Percentiles rank a stretch among this genome's conserved stretches.
Conservation (phyloP, 2,113 vertebrate species). For the Trichomycterus rosablanca region DNA sequence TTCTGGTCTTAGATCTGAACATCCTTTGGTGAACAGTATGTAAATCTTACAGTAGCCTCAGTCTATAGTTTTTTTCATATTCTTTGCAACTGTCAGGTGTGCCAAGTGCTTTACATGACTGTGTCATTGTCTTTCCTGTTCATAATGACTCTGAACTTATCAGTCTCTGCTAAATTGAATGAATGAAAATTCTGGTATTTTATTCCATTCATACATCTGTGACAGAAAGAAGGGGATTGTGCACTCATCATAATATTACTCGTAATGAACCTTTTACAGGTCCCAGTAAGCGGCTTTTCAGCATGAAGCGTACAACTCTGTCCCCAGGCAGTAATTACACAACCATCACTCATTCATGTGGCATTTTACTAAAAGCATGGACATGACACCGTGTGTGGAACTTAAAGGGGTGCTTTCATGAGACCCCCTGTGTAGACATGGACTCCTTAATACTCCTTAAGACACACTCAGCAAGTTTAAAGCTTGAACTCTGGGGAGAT, state of each 20-base stretch:
- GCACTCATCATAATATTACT: slow-evolving; percentile 40
- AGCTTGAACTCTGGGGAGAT: background rate
- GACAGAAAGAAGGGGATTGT: slow-evolving; percentile 1
- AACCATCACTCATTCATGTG: slow-evolving; percentile 58
- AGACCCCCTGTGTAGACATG: slow-evolving; percentile 11
- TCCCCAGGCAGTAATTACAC: slow-evolving; percentile 60
- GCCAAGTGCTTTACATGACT: slow-evolving; percentile 26
- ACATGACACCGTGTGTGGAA: slow-evolving; percentile 27
- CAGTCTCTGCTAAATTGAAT: slow-evolving; percentile 39
- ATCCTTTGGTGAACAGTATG: background rate
- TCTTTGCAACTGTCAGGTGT: background rate
- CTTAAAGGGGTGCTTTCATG: slow-evolving; percentile 19
- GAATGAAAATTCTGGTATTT: slow-evolving; percentile 26
- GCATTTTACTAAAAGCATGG: slow-evolving; percentile 72
- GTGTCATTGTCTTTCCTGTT: slow-evolving; percentile 32
- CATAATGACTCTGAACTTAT: slow-evolving; percentile 37
- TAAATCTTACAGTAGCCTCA: background rate
- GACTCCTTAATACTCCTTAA: slow-evolving; percentile 4
- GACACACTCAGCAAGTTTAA: background rate
- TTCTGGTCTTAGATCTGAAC: background rate
- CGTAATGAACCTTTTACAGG: slow-evolving; percentile 51
- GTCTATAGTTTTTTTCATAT: background rate
- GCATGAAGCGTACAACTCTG: slow-evolving; percentile 38
- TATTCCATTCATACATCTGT: slow-evolving; percentile 49
- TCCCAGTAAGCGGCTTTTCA: slow-evolving; percentile 45